phyloP scores from a whole-genome alignment of 1,140 invertebrate genomes.

The Caenorhabditis inopinata region DNA sequence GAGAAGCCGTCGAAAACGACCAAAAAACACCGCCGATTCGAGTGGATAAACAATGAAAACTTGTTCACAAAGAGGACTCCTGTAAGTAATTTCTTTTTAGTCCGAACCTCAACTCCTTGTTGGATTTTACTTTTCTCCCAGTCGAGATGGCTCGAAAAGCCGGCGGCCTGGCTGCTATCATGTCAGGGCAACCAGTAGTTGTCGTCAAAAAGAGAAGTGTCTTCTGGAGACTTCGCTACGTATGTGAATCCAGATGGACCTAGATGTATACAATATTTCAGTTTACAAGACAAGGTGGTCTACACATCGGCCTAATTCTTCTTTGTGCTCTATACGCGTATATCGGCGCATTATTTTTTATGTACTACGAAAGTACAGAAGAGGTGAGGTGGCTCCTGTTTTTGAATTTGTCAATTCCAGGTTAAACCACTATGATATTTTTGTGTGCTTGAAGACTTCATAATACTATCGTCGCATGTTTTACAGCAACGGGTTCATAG shows the following conservation, averaged over 20 bases:
- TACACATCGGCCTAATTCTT: constrained; percentile 43
- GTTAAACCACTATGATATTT: too few species aligned
- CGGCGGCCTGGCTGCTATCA: constrained; percentile 39
- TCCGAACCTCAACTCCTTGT: constrained; percentile 18
- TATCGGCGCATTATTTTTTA: constrained; percentile 46
- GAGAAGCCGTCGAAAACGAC: not conserved
- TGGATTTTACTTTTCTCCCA: not conserved
- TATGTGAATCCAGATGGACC: not conserved
- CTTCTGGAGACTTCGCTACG: constrained; percentile 34
- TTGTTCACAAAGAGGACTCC: not conserved
- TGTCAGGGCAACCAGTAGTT: constrained; percentile 37
- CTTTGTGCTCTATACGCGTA: constrained; percentile 44
- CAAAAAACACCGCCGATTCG: constrained; percentile 25
- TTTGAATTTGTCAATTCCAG: too few species aligned
- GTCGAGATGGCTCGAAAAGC: constrained; percentile 34
- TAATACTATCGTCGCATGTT: too few species aligned
- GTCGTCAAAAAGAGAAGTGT: constrained; percentile 10
- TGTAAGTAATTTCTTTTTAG: not conserved
- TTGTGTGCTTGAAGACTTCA: too few species aligned
- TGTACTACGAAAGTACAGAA: constrained; percentile 33
- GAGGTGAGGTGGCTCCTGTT: too few species aligned
- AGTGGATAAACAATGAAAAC: constrained; percentile 31
- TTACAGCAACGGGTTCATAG: constrained; percentile 26
- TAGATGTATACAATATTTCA: not conserved
- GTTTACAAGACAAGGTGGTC: constrained; percentile 9